Evolutionary conservation across 2,113 vertebrate species (phyloP).

Genomic region (Esox niger): DNA sequence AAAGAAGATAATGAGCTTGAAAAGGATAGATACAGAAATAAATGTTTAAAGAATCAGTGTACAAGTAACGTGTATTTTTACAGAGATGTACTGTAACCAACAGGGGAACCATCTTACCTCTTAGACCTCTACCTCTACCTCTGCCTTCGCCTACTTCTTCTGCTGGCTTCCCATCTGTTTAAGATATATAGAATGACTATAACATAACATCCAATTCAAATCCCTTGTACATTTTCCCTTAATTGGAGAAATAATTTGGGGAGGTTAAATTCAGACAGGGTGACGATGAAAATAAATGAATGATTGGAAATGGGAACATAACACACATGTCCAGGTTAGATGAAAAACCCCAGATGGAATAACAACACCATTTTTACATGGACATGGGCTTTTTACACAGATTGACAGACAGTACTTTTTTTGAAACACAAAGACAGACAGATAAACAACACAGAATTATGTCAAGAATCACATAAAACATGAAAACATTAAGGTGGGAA

Average conservation of each 20-base stretch:
- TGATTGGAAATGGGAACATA: background rate
- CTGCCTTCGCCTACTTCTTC: conserved; percentile 76
- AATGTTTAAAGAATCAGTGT: too few species aligned
- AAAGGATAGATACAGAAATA: too few species aligned
- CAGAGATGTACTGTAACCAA: too few species aligned
- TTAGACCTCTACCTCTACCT: conserved; percentile 81
- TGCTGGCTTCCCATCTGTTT: conserved; percentile 86
- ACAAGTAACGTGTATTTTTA: too few species aligned
- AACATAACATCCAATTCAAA: background rate
- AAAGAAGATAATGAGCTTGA: too few species aligned
- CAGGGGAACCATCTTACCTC: conserved; percentile 75
- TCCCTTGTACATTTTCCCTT: background rate
- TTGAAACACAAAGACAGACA: background rate
- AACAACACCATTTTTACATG: background rate
- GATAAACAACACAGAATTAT: conserved; percentile 6
- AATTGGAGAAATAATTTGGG: background rate
- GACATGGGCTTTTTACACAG: background rate
- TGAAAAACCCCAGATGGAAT: background rate
- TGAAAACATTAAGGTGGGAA: conserved; percentile 43
- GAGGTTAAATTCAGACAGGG: background rate
- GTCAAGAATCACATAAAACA: conserved; percentile 23
- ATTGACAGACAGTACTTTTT: background rate
- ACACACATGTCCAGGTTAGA: too few species aligned
- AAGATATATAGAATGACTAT: conserved; percentile 34
- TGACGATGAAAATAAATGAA: background rate